These are phyloP conservation scores for Acleris cristana DNA, from an alignment of 2,888 invertebrate species.

Conservation along the genomic window DNA sequence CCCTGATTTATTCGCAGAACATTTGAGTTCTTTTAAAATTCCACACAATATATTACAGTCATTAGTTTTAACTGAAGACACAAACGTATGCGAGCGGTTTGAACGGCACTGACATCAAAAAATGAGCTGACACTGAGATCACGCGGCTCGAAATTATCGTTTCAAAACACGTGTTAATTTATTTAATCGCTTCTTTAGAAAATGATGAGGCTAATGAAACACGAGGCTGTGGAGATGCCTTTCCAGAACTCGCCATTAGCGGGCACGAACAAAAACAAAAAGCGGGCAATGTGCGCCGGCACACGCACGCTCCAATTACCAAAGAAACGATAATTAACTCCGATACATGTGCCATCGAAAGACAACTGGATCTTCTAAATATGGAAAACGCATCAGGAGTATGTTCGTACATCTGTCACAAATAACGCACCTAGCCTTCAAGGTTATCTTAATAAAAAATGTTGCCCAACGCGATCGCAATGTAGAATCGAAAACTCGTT, in stretches of 20 bases:
- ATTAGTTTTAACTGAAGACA: conserved; percentile 32
- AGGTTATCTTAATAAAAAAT: conserved; percentile 28
- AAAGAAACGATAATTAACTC: conserved; percentile 41
- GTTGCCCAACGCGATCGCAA: conserved; percentile 24
- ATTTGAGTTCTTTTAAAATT: conserved; percentile 26
- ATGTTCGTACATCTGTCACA: conserved; percentile 42
- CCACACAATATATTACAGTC: conserved; percentile 24
- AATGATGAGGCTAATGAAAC: conserved; percentile 43
- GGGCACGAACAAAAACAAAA: conserved; percentile 35
- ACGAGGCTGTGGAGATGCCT: conserved; percentile 47
- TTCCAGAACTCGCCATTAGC: conserved; percentile 36
- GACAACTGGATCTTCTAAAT: conserved; percentile 44
- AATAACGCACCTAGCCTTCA: conserved; percentile 24
- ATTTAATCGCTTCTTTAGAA: conserved; percentile 51
- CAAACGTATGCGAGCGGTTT: conserved; percentile 14
- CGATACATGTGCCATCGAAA: conserved; percentile 42
- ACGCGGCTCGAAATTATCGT: conserved; percentile 43
- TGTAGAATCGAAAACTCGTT: conserved; percentile 25
- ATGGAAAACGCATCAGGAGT: conserved; percentile 38
- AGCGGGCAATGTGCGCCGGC: conserved; percentile 37
- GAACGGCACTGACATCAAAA: conserved; percentile 40
- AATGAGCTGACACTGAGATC: conserved; percentile 42
- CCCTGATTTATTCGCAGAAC: conserved; percentile 28
- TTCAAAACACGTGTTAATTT: conserved; percentile 47
- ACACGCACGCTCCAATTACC: conserved; percentile 42